These are phyloP conservation scores for Pomacea canaliculata DNA, from an alignment of 2,888 invertebrate species.

Conservation along the genomic window DNA sequence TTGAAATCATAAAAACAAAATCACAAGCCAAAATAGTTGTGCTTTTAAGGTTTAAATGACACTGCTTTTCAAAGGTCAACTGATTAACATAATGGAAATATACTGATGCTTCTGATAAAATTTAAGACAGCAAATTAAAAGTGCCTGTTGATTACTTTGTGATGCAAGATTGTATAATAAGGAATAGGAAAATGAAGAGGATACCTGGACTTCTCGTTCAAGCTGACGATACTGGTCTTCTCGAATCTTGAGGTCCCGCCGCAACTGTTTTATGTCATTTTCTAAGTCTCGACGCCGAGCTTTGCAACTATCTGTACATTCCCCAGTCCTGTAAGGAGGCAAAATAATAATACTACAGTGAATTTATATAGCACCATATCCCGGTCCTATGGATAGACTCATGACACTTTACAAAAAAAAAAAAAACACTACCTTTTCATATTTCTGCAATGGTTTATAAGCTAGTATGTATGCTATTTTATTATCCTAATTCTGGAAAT, in stretches of 20 bases:
- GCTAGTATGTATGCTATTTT: too few relatives aligned
- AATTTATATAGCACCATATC: not conserved
- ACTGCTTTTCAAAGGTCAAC: too few relatives aligned
- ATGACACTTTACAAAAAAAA: not conserved
- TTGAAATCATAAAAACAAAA: not conserved
- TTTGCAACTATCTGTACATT: slow-evolving; percentile 80
- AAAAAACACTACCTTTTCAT: not conserved
- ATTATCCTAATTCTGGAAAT: too few relatives aligned
- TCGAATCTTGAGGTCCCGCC: slow-evolving; percentile 76
- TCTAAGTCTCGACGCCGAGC: slow-evolving; percentile 76
- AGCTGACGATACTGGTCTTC: slow-evolving; percentile 77
- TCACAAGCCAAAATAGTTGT: not conserved
- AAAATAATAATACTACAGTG: too few relatives aligned
- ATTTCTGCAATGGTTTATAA: not conserved
- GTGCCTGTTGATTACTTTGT: too few relatives aligned
- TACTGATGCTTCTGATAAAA: not conserved
- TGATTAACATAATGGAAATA: not conserved
- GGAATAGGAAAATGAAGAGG: not conserved
- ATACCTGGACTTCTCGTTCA: slow-evolving; percentile 75
- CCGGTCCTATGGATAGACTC: not conserved
- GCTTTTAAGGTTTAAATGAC: not conserved
- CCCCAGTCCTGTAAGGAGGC: slow-evolving; percentile 54
- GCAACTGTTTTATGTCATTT: slow-evolving; percentile 77
- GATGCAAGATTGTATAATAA: too few relatives aligned
- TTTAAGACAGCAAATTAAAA: too few relatives aligned